Conservation (phyloP, 2,888 invertebrate species). For the Drosophila pseudotalamancana region DNA sequence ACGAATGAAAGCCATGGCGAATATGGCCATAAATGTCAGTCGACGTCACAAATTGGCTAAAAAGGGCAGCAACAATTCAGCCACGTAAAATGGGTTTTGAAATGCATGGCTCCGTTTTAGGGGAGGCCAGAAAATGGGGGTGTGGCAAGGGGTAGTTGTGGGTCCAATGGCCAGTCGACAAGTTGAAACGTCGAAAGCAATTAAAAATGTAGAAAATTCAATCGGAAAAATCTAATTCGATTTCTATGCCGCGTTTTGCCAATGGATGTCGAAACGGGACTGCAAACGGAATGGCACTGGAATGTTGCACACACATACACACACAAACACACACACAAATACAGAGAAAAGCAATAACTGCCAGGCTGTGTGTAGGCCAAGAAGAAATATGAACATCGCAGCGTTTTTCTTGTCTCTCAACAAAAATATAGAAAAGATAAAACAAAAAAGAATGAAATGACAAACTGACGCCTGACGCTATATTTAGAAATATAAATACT, state of each 20-base stretch:
- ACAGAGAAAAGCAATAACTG: constrained; percentile 69
- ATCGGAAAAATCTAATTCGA: constrained; percentile 84
- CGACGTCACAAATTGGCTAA: constrained; percentile 71
- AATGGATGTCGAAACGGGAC: constrained; percentile 54
- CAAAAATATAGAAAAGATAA: constrained; percentile 10
- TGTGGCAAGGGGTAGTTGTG: constrained; percentile 9
- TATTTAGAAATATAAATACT: constrained; percentile 70
- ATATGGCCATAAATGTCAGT: constrained; percentile 72
- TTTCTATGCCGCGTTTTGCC: constrained; percentile 77
- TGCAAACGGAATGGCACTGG: constrained; percentile 48
- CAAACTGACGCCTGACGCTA: constrained; percentile 46
- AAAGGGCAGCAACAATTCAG: constrained; percentile 66
- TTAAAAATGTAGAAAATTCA: constrained; percentile 84
- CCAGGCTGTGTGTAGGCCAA: constrained; percentile 65
- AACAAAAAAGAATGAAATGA: constrained; percentile 24
- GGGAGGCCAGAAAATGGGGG: neutral
- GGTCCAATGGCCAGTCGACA: constrained; percentile 51
- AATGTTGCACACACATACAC: constrained; percentile 45
- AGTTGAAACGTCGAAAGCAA: constrained; percentile 81
- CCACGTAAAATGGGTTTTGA: neutral
- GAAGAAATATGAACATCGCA: constrained; percentile 68
- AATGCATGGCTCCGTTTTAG: constrained; percentile 27
- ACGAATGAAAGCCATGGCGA: constrained; percentile 28
- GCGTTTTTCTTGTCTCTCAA: constrained; percentile 47
- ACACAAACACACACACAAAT: constrained; percentile 20